Conservation (phyloP, 2,113 vertebrate genomes). For the Notechis scutatus region DNA sequence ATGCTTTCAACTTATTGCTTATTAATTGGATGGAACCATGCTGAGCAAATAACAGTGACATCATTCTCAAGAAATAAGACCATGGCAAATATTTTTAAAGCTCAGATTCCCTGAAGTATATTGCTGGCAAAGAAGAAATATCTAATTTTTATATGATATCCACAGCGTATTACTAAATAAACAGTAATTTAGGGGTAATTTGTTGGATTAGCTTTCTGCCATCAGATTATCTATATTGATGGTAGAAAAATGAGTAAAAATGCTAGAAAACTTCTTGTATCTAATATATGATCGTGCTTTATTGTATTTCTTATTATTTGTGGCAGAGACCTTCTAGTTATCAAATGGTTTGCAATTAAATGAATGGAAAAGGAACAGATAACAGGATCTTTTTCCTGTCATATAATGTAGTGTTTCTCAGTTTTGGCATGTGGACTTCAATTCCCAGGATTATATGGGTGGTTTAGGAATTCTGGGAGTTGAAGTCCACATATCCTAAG, state of each 20-base stretch:
- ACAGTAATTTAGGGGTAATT: not conserved
- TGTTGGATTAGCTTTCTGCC: not conserved
- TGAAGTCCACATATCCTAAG: not conserved
- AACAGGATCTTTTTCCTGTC: not conserved
- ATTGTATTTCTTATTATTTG: not conserved
- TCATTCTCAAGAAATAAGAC: not conserved
- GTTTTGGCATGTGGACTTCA: not conserved
- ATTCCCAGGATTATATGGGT: not conserved
- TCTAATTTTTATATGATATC: accelerated
- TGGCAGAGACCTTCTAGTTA: not conserved
- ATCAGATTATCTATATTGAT: not conserved
- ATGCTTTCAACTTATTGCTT: not conserved
- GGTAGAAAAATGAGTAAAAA: not conserved
- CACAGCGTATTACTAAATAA: not conserved
- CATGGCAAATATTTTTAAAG: not conserved
- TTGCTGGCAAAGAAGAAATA: not conserved
- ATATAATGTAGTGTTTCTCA: not conserved
- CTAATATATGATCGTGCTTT: not conserved
- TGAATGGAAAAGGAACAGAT: not conserved
- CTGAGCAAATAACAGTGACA: not conserved
- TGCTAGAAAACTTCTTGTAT: not conserved
- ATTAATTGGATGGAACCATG: not conserved
- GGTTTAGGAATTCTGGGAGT: not conserved
- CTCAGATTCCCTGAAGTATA: not conserved
- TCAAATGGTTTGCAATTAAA: not conserved